phyloP scores from a whole-genome alignment of 1,140 invertebrate genomes.

The Drosophila ambigua region DNA sequence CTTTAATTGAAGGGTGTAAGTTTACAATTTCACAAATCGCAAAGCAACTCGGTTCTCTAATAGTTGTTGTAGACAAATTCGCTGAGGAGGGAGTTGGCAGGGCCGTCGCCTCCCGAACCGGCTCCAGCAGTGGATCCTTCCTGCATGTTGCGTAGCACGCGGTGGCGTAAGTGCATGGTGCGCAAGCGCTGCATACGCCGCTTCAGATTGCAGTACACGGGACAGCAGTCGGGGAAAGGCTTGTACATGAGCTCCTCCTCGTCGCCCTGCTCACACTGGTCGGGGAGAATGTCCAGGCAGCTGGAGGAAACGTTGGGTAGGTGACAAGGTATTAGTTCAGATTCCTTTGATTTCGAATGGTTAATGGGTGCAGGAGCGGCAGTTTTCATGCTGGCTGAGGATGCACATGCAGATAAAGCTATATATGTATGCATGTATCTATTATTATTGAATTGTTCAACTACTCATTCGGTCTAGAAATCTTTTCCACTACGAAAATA shows the following conservation, averaged over 20 bases:
- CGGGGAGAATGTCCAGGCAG: constrained; percentile 81
- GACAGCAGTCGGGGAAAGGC: constrained; percentile 80
- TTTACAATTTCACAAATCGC: constrained; percentile 42
- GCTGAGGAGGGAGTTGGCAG: constrained; percentile 58
- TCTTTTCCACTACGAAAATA: constrained; percentile 84
- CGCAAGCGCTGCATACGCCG: constrained; percentile 78
- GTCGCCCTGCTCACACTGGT: constrained; percentile 79
- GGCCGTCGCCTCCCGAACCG: constrained; percentile 29
- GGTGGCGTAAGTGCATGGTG: constrained; percentile 78
- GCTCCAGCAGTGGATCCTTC: constrained; percentile 30
- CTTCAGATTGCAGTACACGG: constrained; percentile 81
- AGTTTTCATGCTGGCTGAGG: constrained; percentile 18
- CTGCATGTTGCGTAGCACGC: constrained; percentile 72
- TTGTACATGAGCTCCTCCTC: constrained; percentile 83
- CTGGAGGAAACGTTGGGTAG: constrained; percentile 42
- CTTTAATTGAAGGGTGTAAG: constrained; percentile 10
- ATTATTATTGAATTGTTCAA: constrained; percentile 49
- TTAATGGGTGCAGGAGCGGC: not conserved
- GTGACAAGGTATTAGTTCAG: constrained; percentile 49
- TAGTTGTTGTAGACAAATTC: constrained; percentile 77
- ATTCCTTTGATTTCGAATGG: not conserved
- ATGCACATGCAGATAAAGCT: not conserved
- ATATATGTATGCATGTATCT: constrained; percentile 44
- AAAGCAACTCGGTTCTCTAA: constrained; percentile 34
- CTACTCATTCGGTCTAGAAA: constrained; percentile 83